These are phyloP conservation scores for Cheilosia vernalis DNA, from an alignment of 2,888 invertebrate species.

Conservation along the genomic window DNA sequence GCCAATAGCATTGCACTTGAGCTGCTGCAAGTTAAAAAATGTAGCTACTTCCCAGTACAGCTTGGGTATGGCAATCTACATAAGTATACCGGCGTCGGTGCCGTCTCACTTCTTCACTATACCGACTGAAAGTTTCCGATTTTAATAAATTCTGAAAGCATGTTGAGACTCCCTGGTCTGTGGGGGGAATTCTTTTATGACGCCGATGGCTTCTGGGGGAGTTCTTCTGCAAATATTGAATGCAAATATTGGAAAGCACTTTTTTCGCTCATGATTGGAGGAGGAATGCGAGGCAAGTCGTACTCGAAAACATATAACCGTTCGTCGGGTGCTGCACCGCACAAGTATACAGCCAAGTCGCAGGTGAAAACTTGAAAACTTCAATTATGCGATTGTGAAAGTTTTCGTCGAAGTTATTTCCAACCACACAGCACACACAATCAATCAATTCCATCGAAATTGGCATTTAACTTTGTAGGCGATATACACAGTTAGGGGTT, in stretches of 20 bases:
- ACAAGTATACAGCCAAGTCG: conserved; percentile 38
- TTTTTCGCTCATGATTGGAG: conserved; percentile 31
- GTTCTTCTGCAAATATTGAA: conserved; percentile 62
- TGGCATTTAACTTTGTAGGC: background rate
- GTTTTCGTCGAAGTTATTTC: conserved; percentile 41
- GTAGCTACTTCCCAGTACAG: background rate
- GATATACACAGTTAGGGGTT: background rate
- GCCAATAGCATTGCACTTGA: conserved; percentile 36
- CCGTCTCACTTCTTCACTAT: background rate
- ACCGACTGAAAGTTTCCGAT: conserved; percentile 36
- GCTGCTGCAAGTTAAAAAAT: background rate
- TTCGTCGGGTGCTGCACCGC: background rate
- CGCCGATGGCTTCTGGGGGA: conserved; percentile 7
- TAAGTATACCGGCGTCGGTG: conserved; percentile 13
- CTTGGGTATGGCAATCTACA: conserved; percentile 37
- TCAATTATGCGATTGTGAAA: conserved; percentile 64
- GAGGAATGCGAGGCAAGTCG: conserved; percentile 10
- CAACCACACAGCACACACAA: conserved; percentile 17
- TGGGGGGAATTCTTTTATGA: conserved; percentile 2
- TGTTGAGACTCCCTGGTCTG: conserved; percentile 1
- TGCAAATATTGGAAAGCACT: conserved; percentile 51
- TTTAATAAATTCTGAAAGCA: conserved; percentile 66
- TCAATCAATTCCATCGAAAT: conserved; percentile 59
- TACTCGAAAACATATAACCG: conserved; percentile 8
- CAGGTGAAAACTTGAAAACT: conserved; percentile 64